Percentiles rank a stretch among this genome's conserved stretches.
Conservation (phyloP, 1,140 invertebrate genomes). For the Drosophila melanica region DNA sequence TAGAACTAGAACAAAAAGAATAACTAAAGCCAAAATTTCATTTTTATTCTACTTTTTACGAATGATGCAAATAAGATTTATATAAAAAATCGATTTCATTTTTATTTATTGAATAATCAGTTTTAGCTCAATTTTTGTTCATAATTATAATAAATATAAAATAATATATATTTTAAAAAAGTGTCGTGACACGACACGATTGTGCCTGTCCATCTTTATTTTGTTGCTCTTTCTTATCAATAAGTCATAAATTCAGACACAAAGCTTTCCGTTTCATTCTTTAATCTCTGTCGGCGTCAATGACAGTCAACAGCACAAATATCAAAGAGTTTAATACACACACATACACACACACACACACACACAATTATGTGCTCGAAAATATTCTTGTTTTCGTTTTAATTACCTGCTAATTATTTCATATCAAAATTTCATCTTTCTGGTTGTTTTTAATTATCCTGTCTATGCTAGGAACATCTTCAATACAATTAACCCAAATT, state of each 20-base stretch:
- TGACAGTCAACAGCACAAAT: constrained; percentile 15
- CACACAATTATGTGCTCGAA: background rate
- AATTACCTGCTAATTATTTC: background rate
- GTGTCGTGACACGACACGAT: constrained; percentile 14
- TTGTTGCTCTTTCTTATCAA: constrained; percentile 32
- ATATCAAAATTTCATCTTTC: background rate
- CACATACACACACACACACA: background rate
- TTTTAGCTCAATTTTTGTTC: too few species aligned
- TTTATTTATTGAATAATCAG: too few species aligned
- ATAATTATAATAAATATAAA: background rate
- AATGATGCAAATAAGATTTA: too few species aligned
- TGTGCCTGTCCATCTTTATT: constrained; percentile 14
- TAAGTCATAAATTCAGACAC: constrained; percentile 21
- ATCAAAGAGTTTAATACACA: constrained; percentile 10
- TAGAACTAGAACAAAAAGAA: too few species aligned
- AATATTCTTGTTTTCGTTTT: background rate
- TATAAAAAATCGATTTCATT: too few species aligned
- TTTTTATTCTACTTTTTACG: too few species aligned
- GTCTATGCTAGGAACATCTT: constrained; percentile 14
- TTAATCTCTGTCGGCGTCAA: constrained; percentile 27
- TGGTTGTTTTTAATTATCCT: constrained; percentile 22
- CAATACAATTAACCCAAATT: constrained; percentile 67
- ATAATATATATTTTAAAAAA: background rate
- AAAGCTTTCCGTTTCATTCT: constrained; percentile 55
- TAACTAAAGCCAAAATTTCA: too few species aligned